Evolutionary conservation across 2,888 invertebrate species (phyloP).

Genomic region (Phrixothrix hirtus): DNA sequence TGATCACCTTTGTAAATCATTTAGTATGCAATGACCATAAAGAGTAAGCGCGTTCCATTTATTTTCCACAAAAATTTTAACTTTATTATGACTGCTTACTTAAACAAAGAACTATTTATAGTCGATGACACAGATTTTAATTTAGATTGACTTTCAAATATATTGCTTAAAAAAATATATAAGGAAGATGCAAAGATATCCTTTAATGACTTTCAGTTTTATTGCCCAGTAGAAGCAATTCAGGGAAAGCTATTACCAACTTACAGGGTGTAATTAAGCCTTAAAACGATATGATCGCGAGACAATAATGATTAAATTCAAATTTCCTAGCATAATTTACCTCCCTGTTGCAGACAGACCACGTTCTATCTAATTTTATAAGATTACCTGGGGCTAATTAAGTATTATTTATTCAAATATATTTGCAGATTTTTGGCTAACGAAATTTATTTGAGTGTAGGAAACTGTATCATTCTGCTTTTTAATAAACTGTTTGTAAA

Average conservation of each 20-base stretch:
- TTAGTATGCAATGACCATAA: too few species aligned
- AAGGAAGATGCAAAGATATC: conserved; percentile 16
- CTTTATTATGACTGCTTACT: too few species aligned
- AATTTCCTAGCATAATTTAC: conserved; percentile 19
- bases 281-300: conserved; percentile 21
- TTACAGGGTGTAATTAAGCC: conserved; percentile 24
- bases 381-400: conserved; percentile 10
- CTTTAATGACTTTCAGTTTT: conserved; percentile 22
- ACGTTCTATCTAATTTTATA: conserved; percentile 8
- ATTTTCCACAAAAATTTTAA: too few species aligned
- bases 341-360: conserved; percentile 9
- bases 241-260: conserved; percentile 16
- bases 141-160: conserved; percentile 10
- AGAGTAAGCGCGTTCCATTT: too few species aligned
- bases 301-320: conserved; percentile 25
- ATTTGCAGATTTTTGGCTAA: neutral
- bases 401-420: neutral
- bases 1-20: too few species aligned
- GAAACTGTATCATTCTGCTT: too few species aligned
- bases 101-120: neutral
- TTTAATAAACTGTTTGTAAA: too few species aligned
- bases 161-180: conserved; percentile 7
- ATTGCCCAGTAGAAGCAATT: conserved; percentile 14
- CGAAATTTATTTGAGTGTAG: neutral
- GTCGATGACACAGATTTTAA: conserved; percentile 8